Percentiles rank a stretch among this genome's conserved stretches.
Evolutionary conservation across 2,113 vertebrate genomes (phyloP).

Genomic region (Okapia johnstoni): DNA sequence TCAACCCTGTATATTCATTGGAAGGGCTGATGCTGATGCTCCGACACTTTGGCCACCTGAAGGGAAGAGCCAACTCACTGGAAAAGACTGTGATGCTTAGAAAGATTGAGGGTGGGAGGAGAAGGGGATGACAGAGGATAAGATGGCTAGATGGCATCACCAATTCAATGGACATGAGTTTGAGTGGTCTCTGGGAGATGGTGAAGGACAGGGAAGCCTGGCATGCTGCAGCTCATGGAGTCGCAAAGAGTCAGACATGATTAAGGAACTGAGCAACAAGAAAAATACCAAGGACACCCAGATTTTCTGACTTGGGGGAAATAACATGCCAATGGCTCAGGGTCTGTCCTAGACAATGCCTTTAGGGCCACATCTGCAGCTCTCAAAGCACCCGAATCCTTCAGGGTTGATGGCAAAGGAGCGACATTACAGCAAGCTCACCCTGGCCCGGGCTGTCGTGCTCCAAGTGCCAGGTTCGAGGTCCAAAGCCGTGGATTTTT

Average conservation of each 20-base stretch:
- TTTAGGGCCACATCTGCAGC: fast-evolving
- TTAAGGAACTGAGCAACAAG: neutral
- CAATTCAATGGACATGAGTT: neutral
- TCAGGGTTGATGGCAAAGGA: neutral
- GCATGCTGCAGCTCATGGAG: neutral
- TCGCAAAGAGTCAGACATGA: neutral
- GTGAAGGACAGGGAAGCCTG: neutral
- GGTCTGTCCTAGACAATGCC: too few species aligned
- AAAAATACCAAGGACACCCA: neutral
- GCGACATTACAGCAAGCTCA: fast-evolving
- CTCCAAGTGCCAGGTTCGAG: too few species aligned
- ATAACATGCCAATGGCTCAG: neutral
- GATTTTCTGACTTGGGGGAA: neutral
- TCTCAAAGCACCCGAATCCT: neutral
- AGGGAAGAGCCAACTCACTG: neutral
- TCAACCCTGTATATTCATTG: neutral
- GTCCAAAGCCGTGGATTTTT: fast-evolving
- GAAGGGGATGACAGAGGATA: neutral
- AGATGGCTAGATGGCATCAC: neutral
- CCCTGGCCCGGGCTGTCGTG: neutral
- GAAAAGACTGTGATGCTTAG: neutral
- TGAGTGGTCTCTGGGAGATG: neutral
- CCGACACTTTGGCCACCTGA: neutral
- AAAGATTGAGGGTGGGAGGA: neutral
- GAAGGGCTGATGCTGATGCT: neutral